phyloP scores from a whole-genome alignment of 2,797 vertebrate species.

The Microctenopoma lineatum region DNA sequence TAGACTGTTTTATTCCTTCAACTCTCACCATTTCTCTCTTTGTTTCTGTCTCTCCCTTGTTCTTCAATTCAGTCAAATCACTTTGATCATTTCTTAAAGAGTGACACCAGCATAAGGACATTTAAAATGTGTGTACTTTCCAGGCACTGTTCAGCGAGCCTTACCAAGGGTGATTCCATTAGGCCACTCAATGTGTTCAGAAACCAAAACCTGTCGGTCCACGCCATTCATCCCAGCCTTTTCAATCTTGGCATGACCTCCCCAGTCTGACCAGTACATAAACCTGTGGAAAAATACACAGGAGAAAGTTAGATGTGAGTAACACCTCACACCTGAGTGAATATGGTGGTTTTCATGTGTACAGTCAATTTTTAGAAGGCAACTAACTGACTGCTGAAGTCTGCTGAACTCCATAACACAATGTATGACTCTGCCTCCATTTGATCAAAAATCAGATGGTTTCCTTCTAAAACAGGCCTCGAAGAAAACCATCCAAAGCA shows the following conservation, averaged over 20 bases:
- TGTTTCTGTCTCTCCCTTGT: constrained; percentile 18
- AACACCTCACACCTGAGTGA: too few species aligned
- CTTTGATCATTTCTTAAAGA: constrained; percentile 21
- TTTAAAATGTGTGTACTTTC: background rate
- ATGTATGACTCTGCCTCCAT: constrained; percentile 7
- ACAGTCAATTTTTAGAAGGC: background rate
- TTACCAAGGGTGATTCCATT: constrained; percentile 98
- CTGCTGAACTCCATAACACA: background rate
- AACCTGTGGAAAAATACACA: constrained; percentile 81
- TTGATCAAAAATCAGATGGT: constrained; percentile 18
- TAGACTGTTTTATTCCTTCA: constrained; percentile 44
- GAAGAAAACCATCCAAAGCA: constrained; percentile 12
- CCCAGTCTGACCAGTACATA: constrained; percentile 99
- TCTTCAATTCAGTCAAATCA: constrained; percentile 8
- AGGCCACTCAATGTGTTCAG: constrained; percentile 96
- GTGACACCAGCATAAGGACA: constrained; percentile 21
- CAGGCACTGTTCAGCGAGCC: background rate
- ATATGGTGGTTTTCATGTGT: background rate
- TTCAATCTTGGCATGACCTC: constrained; percentile 93
- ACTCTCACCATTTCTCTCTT: constrained; percentile 37
- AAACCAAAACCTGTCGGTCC: constrained; percentile 91
- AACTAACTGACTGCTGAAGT: constrained; percentile 1
- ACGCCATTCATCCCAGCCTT: constrained; percentile 95
- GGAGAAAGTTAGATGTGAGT: background rate
- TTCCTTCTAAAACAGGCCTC: constrained; percentile 22